phyloP scores from a whole-genome alignment of 1,140 invertebrate genomes.

The Asobara japonica region DNA sequence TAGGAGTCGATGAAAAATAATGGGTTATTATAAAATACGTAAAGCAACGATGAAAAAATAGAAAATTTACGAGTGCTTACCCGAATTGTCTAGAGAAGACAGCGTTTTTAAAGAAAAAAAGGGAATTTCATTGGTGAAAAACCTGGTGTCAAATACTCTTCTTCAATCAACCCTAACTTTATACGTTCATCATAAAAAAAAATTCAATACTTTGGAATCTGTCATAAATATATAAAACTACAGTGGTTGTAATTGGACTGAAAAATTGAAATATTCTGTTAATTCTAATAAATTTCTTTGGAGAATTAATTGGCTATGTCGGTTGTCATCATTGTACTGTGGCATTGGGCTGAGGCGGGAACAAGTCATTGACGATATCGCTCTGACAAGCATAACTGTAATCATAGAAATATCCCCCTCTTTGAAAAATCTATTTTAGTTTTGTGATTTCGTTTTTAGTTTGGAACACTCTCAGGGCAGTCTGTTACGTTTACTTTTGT shows the following conservation, averaged over 20 bases:
- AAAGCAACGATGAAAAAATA: constrained; percentile 37
- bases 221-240: constrained; percentile 17
- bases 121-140: not conserved
- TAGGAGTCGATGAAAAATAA: constrained; percentile 12
- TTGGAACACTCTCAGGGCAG: not conserved
- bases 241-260: not conserved
- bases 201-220: constrained; percentile 3
- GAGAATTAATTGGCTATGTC: constrained; percentile 46
- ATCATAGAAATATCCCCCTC: constrained; percentile 66
- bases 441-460: no score
- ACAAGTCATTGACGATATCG: constrained; percentile 90
- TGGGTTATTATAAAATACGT: constrained; percentile 6
- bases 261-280: constrained; percentile 17
- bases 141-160: not conserved
- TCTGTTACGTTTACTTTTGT: not conserved
- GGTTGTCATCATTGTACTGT: constrained; percentile 50
- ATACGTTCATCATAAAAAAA: no score
- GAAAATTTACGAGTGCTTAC: constrained; percentile 60
- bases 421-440: no score
- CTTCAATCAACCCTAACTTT: no score
- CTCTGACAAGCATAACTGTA: constrained; percentile 91
- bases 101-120: constrained; percentile 17
- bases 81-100: no score
- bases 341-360: constrained; percentile 73
- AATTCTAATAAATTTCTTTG: constrained; percentile 11